Percentiles rank a stretch among this genome's conserved stretches.
Evolutionary conservation across 2,888 invertebrate genomes (phyloP).

Genomic region (Drosophila mimetica): DNA sequence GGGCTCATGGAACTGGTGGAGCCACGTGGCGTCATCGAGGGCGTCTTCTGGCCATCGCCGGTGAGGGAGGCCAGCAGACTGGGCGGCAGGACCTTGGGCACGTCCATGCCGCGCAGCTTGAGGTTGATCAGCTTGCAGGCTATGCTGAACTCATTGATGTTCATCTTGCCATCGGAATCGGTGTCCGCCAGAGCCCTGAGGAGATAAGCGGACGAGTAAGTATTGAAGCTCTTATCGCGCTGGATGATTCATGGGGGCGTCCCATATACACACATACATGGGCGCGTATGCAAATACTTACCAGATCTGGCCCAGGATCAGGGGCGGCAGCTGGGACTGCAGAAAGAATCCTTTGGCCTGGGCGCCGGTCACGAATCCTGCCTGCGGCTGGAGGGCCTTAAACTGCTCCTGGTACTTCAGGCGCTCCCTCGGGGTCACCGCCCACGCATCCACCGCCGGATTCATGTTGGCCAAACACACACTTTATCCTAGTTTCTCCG

Average conservation of each 20-base stretch:
- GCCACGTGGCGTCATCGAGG: conserved; percentile 82
- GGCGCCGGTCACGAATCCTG: conserved; percentile 95
- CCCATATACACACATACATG: background rate
- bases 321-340: conserved; percentile 95
- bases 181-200: conserved; percentile 96
- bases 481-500: conserved; percentile 33
- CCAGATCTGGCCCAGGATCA: conserved; percentile 97
- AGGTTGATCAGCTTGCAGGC: conserved; percentile 98
- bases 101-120: conserved; percentile 95
- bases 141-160: conserved; percentile 98
- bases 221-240: conserved; percentile 36
- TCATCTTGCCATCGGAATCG: conserved; percentile 98
- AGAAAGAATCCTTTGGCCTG: conserved; percentile 97
- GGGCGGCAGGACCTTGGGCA: conserved; percentile 94
- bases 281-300: conserved; percentile 84
- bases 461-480: conserved; percentile 73
- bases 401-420: conserved; percentile 96
- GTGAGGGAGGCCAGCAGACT: conserved; percentile 88
- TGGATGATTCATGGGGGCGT: conserved; percentile 28
- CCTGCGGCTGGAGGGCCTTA: conserved; percentile 92
- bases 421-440: conserved; percentile 93
- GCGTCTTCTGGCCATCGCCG: conserved; percentile 81
- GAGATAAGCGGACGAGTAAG: conserved; percentile 42
- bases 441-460: conserved; percentile 91
- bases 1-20: conserved; percentile 82